phyloP scores from a whole-genome alignment of 2,113 vertebrate species.

The Arenaria interpres region DNA sequence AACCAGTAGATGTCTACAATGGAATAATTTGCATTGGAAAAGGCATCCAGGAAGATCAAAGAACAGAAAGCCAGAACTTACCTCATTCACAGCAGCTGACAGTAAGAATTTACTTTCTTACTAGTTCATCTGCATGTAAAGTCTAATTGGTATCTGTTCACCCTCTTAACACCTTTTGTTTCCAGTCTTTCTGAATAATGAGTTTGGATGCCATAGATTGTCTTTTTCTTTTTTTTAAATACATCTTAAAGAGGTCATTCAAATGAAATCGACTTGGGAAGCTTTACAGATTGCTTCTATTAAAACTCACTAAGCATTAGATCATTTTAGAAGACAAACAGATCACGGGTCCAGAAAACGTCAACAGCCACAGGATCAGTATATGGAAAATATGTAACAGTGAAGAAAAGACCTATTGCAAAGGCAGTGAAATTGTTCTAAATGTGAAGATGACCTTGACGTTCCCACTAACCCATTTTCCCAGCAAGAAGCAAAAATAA shows the following conservation, averaged over 20 bases:
- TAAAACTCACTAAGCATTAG: background rate
- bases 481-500: background rate
- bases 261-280: background rate
- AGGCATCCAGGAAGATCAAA: background rate
- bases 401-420: background rate
- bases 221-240: background rate
- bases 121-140: background rate
- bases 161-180: background rate
- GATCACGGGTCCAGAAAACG: background rate
- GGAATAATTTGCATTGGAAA: background rate
- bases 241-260: background rate
- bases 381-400: background rate
- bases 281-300: background rate
- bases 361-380: background rate
- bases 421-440: background rate
- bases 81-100: background rate
- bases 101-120: slow-evolving; percentile 12
- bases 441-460: slow-evolving; percentile 31
- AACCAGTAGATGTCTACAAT: background rate
- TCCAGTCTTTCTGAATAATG: background rate
- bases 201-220: background rate
- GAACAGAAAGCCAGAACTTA: background rate
- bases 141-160: background rate
- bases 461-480: slow-evolving; percentile 4
- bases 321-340: background rate